Conservation (phyloP, 2,113 vertebrate genomes). For the Xiphias gladius region DNA sequence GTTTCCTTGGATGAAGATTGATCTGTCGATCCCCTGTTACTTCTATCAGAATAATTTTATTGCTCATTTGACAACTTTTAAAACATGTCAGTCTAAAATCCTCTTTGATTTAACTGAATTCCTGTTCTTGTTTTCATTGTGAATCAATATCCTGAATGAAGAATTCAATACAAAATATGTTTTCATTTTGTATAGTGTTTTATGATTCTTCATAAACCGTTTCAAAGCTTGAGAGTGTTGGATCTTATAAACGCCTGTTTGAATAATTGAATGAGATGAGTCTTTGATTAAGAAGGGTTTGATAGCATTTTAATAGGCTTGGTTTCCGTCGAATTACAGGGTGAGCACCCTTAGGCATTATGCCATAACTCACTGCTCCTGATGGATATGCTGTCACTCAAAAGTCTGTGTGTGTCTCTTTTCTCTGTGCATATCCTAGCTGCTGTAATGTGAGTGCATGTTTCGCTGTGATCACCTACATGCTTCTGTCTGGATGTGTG, state of each 20-base stretch:
- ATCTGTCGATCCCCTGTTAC: neutral
- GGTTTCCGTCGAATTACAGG: slow-evolving; percentile 70
- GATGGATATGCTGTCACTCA: slow-evolving; percentile 66
- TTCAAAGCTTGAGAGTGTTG: slow-evolving; percentile 41
- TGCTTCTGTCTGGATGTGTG: slow-evolving; percentile 4
- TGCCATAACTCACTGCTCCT: slow-evolving; percentile 48
- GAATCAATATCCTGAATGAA: slow-evolving; percentile 50
- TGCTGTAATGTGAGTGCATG: slow-evolving; percentile 22
- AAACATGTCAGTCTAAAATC: slow-evolving; percentile 12
- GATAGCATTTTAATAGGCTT: slow-evolving; percentile 74
- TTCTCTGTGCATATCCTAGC: slow-evolving; percentile 9
- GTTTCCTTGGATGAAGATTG: slow-evolving; percentile 25
- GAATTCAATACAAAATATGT: slow-evolving; percentile 40
- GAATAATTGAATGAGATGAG: slow-evolving; percentile 76
- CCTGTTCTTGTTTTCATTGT: slow-evolving; percentile 28
- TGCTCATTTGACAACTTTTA: slow-evolving; percentile 36
- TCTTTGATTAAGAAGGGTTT: slow-evolving; percentile 76
- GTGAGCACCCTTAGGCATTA: slow-evolving; percentile 61
- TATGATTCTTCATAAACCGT: slow-evolving; percentile 44
- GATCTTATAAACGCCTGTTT: slow-evolving; percentile 56
- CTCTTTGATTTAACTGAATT: slow-evolving; percentile 46
- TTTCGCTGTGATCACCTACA: slow-evolving; percentile 9
- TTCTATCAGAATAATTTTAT: slow-evolving; percentile 16
- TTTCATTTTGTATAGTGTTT: slow-evolving; percentile 44
- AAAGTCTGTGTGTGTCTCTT: slow-evolving; percentile 17